Percentiles rank a stretch among this genome's conserved stretches.
phyloP scores from a whole-genome alignment of 2,797 vertebrate genomes.

The Podarcis lilfordi region DNA sequence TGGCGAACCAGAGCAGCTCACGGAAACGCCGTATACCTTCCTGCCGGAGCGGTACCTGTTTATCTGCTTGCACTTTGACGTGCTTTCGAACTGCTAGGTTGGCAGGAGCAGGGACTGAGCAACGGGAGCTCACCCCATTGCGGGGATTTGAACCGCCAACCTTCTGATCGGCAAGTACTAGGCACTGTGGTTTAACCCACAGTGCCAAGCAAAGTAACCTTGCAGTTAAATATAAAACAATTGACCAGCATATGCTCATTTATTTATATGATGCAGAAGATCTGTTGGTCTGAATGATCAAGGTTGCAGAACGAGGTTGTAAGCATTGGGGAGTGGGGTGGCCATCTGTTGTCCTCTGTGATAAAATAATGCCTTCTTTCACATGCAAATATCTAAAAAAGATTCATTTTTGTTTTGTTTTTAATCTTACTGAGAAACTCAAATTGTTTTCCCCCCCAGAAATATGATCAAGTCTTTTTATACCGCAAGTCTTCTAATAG shows the following conservation, averaged over 20 bases:
- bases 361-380: background rate
- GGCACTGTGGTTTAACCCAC: no score
- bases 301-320: background rate
- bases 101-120: no score
- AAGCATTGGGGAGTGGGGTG: background rate
- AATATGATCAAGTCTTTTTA: constrained; percentile 99
- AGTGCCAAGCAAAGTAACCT: background rate
- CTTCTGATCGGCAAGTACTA: no score
- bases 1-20: no score
- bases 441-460: constrained; percentile 78
- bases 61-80: no score
- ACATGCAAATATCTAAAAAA: background rate
- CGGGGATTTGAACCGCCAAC: no score
- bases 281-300: background rate
- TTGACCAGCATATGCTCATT: background rate
- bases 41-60: no score
- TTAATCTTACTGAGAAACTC: background rate
- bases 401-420: background rate
- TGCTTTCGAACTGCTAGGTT: no score
- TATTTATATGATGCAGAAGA: background rate
- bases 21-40: no score
- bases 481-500: constrained; percentile 92
- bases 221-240: background rate
- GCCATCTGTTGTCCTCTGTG: background rate
- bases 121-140: no score